A percentile compares a stretch with the other conserved stretches of the same genome.
These are phyloP conservation scores for Trematomus loennbergii DNA, from an alignment of 2,113 vertebrate genomes.

Conservation along the genomic window DNA sequence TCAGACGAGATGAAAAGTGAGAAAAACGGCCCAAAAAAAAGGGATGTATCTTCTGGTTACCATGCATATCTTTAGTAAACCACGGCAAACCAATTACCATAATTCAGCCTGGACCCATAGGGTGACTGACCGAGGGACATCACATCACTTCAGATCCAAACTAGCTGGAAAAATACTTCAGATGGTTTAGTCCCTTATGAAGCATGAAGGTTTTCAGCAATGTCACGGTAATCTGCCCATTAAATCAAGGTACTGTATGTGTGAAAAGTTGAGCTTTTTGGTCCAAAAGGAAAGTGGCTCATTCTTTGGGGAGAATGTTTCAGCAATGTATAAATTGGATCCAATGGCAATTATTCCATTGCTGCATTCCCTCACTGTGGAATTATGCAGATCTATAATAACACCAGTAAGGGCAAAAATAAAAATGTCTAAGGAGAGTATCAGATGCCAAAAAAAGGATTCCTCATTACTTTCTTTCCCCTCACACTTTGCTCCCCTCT, in stretches of 20 bases:
- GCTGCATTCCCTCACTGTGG: background rate
- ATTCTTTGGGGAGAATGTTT: background rate
- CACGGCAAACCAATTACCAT: background rate
- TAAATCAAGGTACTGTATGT: background rate
- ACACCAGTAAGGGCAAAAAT: background rate
- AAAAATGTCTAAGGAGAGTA: background rate
- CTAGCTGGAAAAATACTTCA: background rate
- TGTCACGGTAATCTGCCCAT: background rate
- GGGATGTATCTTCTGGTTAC: background rate
- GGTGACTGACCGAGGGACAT: background rate
- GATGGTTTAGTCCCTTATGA: background rate
- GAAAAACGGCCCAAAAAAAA: too few species aligned
- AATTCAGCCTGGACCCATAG: background rate
- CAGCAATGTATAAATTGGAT: background rate
- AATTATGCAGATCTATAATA: background rate
- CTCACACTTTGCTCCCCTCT: too few species aligned
- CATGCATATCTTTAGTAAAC: background rate
- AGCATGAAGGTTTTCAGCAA: background rate
- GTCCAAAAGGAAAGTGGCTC: background rate
- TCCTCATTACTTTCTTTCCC: background rate
- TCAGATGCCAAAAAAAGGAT: background rate
- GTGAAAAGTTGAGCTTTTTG: background rate
- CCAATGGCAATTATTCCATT: background rate
- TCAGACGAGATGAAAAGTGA: background rate
- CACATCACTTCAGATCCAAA: background rate